Conservation (phyloP, 2,797 vertebrate species). For the Rhinoraja longicauda region DNA sequence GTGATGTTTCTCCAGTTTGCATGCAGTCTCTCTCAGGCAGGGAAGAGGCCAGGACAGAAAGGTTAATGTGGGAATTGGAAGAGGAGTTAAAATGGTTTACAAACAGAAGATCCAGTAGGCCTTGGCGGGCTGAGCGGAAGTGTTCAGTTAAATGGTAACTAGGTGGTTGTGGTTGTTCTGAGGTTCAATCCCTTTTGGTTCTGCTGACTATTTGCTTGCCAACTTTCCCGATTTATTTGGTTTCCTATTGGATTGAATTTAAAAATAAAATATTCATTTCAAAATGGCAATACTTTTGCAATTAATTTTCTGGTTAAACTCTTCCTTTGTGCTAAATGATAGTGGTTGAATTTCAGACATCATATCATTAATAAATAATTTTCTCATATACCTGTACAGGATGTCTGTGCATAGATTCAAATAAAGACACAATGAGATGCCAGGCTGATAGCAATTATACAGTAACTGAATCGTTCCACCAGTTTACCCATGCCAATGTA, state of each 20-base stretch:
- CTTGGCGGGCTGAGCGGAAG: too few species aligned
- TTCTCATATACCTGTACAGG: background rate
- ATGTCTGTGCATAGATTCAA: background rate
- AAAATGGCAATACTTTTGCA: background rate
- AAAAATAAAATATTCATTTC: background rate
- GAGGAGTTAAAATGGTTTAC: too few species aligned
- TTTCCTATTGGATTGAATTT: background rate
- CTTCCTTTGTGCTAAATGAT: background rate
- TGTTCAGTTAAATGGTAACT: too few species aligned
- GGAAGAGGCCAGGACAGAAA: too few species aligned
- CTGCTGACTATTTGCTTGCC: background rate
- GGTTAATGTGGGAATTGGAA: too few species aligned
- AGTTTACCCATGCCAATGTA: background rate
- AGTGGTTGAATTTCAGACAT: background rate
- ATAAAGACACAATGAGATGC: background rate
- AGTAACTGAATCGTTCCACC: background rate
- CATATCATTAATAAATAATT: background rate
- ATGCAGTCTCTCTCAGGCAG: too few species aligned
- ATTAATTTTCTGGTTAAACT: background rate
- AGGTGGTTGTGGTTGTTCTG: background rate
- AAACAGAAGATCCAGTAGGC: too few species aligned
- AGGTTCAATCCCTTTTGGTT: background rate
- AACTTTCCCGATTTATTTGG: background rate
- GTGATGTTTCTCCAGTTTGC: too few species aligned
- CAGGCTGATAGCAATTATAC: background rate